phyloP scores from a whole-genome alignment of 2,888 invertebrate genomes.

The Salticus scenicus region DNA sequence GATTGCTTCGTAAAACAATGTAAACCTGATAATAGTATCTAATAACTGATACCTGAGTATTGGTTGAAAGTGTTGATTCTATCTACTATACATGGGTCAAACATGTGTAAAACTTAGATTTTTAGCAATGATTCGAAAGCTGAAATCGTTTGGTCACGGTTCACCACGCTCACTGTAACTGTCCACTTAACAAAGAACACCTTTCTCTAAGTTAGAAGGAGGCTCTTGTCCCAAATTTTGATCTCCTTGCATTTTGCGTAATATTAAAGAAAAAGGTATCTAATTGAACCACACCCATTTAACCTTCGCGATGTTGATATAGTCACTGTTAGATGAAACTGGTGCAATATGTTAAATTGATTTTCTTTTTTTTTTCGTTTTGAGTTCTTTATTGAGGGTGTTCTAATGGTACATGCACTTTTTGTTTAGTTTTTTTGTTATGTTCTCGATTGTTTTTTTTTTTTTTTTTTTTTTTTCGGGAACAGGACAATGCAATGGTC shows the following conservation, averaged over 20 bases:
- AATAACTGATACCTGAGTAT: not conserved
- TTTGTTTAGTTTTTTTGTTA: constrained; percentile 27
- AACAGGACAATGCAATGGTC: constrained; percentile 21
- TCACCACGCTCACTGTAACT: constrained; percentile 16
- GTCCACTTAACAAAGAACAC: constrained; percentile 20
- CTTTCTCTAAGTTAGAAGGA: not conserved
- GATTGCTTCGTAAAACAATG: not conserved
- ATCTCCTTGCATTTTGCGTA: constrained; percentile 4
- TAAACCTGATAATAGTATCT: not conserved
- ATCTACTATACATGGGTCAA: not conserved
- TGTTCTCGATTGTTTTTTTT: constrained; percentile 44
- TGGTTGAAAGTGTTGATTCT: not conserved
- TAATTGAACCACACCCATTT: constrained; percentile 37
- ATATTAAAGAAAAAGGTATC: not conserved
- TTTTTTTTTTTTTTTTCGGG: too few relatives aligned
- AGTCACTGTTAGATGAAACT: constrained; percentile 38
- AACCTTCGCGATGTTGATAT: constrained; percentile 35
- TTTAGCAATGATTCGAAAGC: not conserved
- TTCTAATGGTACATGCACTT: constrained; percentile 4
- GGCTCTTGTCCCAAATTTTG: constrained; percentile 43
- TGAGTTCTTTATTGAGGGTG: constrained; percentile 3
- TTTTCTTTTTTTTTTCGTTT: constrained; percentile 21
- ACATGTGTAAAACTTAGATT: not conserved
- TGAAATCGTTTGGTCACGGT: constrained; percentile 31
- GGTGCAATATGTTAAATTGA: constrained; percentile 64